Evolutionary conservation across 2,113 vertebrate species (phyloP), one percentile per base, ranked within the genome.

Genomic region (Stegostoma tigrinum): DNA sequence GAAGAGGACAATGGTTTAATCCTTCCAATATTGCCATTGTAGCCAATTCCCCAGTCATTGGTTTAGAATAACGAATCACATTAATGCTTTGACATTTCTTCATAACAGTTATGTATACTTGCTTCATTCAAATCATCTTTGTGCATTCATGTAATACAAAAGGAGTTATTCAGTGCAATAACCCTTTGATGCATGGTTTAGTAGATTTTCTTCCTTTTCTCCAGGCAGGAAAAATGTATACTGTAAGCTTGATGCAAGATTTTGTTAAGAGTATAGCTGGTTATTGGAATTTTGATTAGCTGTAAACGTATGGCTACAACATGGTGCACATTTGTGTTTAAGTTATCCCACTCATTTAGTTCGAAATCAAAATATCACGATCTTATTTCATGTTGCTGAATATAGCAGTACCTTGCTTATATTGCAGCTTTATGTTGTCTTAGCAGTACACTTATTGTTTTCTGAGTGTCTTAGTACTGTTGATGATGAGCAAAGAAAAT

Each of bases 241-340:
- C 90, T 93, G 1, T 93, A 67, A 93, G 34, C 90, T 67, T 38
- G 52, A 38, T 93, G 90, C 27, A 93, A 93, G 34, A 23, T 66
- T 66, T 48, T 67, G 90, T 67, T 93, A 93, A 93, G 90, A n/a
- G 66, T 61, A 21, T 38, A 93, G 55, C 90, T 38, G 34, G 17
- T 93, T 93, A 66, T 93, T 66, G 61, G 15, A 93, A 68, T 68
- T 68, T 66, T 94, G 91, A 70, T 70, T 45, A 94, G 21, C 91
- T 94, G 87, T 90, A 90, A 90, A 67, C 30, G n/a, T 42, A 38
- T 94, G 66, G 19, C 21, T 30, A 17, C 90, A 30, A 91, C 27
- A 64, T 64, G 15, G 66, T 48, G 90, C 42, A 66, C 55, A 67
- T 93, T 61, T n/a, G 61, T 93, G 30, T 93, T 93, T 93, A n/a